Base-by-base conservation (phyloP, 1,140 invertebrate species). In the Neodiprion virginianus region DNA sequence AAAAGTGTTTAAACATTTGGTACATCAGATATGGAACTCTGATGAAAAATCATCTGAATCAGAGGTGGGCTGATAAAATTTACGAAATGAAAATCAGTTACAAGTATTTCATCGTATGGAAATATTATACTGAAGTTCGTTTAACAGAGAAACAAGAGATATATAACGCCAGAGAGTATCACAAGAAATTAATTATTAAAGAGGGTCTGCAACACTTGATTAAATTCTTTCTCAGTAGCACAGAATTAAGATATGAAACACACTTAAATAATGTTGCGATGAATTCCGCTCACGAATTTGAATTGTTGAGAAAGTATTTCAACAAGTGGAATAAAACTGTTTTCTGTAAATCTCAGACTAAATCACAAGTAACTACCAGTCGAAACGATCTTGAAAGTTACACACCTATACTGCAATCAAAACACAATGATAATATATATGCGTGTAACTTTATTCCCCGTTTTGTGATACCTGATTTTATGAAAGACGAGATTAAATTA, bases 241-340 rank as follows among this genome's bases (percentile, higher is more conserved):
- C 53, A 17, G 53, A 61, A 61, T 61, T 17, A 8, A 61, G 53
- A 61, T 61, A 14, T 17, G 53, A 61, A 61, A 61, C 5, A 14
- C 53, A 61, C 53, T 61, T 61, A 8, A 53, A 66, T n/a, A 47
- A 67, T 10, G 69, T 50, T 17, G 61, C 71, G 23, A 53, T 71
- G 71, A 61, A 71, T 53, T 61, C 67, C 21, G 48, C 68, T 47
- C 72, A 69, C 21, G 11, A 76, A 48, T 75, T 80, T 40, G 74
- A 78, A 71, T 48, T 81, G 47, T 66, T 74, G 21, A 67, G 73
- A 66, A 81, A 79, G 73, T 82, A 80, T 75, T 71, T 76, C 53
- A 75, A 74, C 40, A 76, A 75, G 23, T 82, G 81, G 81, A 80
- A 79, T 5, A 61, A 17, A 61, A 17, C 53, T 17, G 53, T 61